Base-by-base conservation (phyloP, 1,140 invertebrate genomes). In the Euwallacea fornicatus region DNA sequence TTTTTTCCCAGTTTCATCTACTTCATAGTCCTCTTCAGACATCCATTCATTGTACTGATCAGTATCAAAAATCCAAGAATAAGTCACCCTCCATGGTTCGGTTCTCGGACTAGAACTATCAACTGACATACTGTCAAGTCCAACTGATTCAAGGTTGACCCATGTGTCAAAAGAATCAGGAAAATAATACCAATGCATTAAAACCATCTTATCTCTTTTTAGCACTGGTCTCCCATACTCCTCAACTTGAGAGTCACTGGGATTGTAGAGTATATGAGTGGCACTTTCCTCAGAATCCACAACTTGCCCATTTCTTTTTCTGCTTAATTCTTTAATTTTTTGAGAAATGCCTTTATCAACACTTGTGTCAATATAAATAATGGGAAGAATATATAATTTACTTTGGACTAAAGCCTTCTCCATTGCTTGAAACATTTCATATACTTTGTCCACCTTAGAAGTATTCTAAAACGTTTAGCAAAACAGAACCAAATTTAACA, bases 41-140 rank as follows among this genome's bases (percentile, higher is more conserved):
- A 98, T 97, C 95, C 95, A 98, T 82, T 99, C 97, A 82, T 98
- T 98, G 82, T 95, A 98, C 77, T 94, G 91, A 78, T 97, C 95
- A 62, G 96, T 84, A 82, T 98, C 95, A 50, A 95, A 83, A 44
- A 94, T 88, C 96, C 96, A 98, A 0, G 92, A 89, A 41, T 93
- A 92, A 3, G 92, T 85, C 65, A 94, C 88, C 75, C 90, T 86
- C 85, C 90, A 91, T 46, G 88, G 83, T 68, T 87, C 87, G 0
- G 80, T 76, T 77, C 77, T 83, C 68, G 33, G 85, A 78, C 55
- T 82, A 47, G 80, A 82, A 68, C 79, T 85, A 75, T 89, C 88
- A 4, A 86, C 69, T 50, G 62, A 80, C 71, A 80, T 74, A 69
- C 82, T 79, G 80, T 91, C 88, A 6, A 89, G 86, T 74, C 86